These are phyloP conservation scores for Tauraco hartlaubi DNA, from an alignment of 2,797 vertebrate genomes.

Conservation along the genomic window DNA sequence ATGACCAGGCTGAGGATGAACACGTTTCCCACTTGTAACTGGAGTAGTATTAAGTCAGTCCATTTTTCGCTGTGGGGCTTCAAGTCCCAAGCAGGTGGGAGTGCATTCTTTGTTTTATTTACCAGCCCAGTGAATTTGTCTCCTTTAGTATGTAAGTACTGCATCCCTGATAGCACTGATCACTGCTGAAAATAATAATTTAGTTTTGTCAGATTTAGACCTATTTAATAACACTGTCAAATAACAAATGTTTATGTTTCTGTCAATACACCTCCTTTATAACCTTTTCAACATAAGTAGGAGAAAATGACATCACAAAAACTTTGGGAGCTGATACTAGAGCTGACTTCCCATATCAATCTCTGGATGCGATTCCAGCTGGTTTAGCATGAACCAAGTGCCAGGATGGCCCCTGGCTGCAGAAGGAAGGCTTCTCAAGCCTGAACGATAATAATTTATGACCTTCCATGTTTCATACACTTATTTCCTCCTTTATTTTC, in stretches of 20 bases:
- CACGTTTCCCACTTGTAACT: background rate
- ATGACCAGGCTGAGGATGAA: background rate
- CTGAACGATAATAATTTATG: background rate
- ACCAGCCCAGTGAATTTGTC: background rate
- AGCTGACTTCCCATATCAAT: background rate
- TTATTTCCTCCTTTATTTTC: slow-evolving; percentile 6
- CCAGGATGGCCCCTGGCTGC: background rate
- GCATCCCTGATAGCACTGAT: background rate
- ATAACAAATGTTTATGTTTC: background rate
- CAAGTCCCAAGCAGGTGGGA: background rate
- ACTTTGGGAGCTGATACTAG: background rate
- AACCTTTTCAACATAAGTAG: background rate
- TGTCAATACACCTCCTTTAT: background rate
- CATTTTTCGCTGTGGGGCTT: background rate
- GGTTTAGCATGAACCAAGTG: background rate
- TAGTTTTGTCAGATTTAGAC: background rate
- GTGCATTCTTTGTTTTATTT: background rate
- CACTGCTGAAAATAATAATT: background rate
- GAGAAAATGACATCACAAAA: background rate
- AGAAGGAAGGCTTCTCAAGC: background rate
- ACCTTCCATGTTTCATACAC: background rate
- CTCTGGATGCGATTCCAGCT: background rate
- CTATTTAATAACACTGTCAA: background rate
- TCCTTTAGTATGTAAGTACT: background rate
- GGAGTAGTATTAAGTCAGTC: background rate